Evolutionary conservation across 1,140 invertebrate species (phyloP).

Genomic region (Microplitis demolitor): DNA sequence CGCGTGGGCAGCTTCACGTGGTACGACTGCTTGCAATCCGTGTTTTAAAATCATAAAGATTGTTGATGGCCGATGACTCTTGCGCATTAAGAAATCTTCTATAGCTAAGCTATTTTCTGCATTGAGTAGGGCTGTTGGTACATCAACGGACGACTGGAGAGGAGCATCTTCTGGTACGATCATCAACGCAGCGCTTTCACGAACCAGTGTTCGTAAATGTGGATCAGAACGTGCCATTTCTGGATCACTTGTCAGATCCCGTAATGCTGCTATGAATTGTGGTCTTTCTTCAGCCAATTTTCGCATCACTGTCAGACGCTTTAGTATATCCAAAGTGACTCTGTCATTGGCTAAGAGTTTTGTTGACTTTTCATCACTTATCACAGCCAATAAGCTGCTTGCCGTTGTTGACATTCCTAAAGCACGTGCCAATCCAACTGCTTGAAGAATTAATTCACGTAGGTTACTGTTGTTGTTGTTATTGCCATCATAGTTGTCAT

Average conservation of each 20-base stretch:
- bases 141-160: constrained; percentile 68
- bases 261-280: constrained; percentile 65
- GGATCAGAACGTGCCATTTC: constrained; percentile 71
- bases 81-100: constrained; percentile 74
- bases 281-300: constrained; percentile 73
- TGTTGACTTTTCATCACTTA: constrained; percentile 67
- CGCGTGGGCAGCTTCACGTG: constrained; percentile 72
- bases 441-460: constrained; percentile 67
- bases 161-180: constrained; percentile 68
- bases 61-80: constrained; percentile 63
- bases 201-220: constrained; percentile 69
- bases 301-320: constrained; percentile 72
- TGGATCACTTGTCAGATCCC: constrained; percentile 68
- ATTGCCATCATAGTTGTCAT: constrained; percentile 44
- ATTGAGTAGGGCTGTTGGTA: constrained; percentile 69
- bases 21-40: constrained; percentile 77
- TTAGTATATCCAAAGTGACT: constrained; percentile 71
- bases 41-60: constrained; percentile 77
- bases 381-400: constrained; percentile 64
- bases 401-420: constrained; percentile 71
- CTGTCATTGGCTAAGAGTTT: constrained; percentile 65
- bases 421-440: constrained; percentile 72
- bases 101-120: constrained; percentile 74
- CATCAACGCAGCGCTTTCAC: constrained; percentile 74
- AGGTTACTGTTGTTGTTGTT: constrained; percentile 51